Evolutionary conservation across 1,140 invertebrate species (phyloP).

Genomic region (Drosophila kepulauana): DNA sequence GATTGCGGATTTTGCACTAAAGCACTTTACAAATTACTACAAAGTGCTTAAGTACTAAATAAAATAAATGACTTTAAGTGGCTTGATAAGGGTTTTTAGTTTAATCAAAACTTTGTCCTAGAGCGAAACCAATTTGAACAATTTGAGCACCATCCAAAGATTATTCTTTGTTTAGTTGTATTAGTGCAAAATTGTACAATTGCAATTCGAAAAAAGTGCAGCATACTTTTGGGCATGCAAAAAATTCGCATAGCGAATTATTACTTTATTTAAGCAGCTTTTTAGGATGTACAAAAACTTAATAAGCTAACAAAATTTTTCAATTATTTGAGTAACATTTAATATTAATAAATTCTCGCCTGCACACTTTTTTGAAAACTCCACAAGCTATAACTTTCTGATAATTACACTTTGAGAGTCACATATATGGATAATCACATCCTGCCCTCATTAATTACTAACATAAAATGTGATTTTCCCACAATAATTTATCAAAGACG

Average conservation of each 20-base stretch:
- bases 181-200: neutral
- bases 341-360: no score
- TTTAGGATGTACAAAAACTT: neutral
- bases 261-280: neutral
- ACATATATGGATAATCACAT: neutral
- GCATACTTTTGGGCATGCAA: neutral
- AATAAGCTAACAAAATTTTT: no score
- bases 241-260: neutral
- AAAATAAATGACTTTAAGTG: no score
- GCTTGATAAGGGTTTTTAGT: no score
- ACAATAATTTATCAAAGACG: slow-evolving; percentile 71
- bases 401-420: neutral
- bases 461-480: slow-evolving; percentile 48
- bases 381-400: neutral
- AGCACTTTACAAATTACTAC: no score
- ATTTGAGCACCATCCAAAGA: no score
- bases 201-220: neutral
- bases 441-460: neutral
- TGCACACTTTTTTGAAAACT: neutral
- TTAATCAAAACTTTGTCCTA: no score
- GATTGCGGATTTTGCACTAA: no score
- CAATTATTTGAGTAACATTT: no score
- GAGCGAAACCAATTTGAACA: no score
- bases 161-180: no score
- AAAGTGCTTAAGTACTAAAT: no score